Base-by-base conservation (phyloP, 1,140 invertebrate species). In the Ceratoteleas bidentatus region DNA sequence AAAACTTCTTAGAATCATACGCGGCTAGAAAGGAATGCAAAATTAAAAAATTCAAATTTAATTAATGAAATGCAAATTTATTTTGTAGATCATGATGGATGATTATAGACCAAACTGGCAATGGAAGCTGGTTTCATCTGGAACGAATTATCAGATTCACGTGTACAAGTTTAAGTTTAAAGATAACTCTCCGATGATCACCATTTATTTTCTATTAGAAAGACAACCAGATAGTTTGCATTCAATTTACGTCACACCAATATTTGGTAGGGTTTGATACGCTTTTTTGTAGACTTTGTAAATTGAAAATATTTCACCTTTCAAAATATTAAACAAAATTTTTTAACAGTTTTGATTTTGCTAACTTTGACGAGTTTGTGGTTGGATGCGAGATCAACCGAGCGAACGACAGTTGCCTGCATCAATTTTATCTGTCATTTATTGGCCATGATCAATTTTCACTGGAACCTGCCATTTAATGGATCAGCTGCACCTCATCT, bases 361-460 rank as follows among this genome's bases (percentile, higher is more conserved):
- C 53, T 93, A 13, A 93, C 92, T 13, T 65, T 93, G 33, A 88
- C 87, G 8, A 88, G 90, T 4, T 61, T 93, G 24, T 91, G 89
- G 84, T 69, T 93, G 60, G 88, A 92, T 49, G 85, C 89, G 2
- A 70, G 85, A 9, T 88, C 90, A 7, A 62, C 73, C 2, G 91
- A 93, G 73, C 81, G 92, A 66, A 79, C 92, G 2, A 81, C 85
- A 2, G 24, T 93, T 0, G 90, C 89, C 32, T 86, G 85, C 47
- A 70, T 91, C 2, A 92, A 90, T 80, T 85, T 93, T n/a, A 85
- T 93, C 34, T 88, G 88, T n/a, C 92, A 93, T 66, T 47, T 89
- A 6, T 64, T 92, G 6, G 90, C 91, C 13, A 84, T 92, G 3
- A 88, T 89, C 43, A 85, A 92, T 61, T 16, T 93, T 10, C 85